Evolutionary conservation across 2,888 invertebrate species (phyloP), one percentile per base, ranked within the genome.

Genomic region (Tribolium freemani): DNA sequence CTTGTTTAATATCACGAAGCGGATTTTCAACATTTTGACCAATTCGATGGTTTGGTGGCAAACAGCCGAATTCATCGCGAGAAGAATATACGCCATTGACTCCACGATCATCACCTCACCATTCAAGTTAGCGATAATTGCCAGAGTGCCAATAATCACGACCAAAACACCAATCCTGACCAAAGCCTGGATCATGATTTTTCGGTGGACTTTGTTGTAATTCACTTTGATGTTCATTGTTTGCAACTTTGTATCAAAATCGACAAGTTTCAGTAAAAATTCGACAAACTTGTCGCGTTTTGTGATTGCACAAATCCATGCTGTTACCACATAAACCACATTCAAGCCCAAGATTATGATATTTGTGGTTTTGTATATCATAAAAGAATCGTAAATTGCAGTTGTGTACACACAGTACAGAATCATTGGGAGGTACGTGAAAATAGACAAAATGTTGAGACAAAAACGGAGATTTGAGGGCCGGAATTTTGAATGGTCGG

Each of bases 1-100:
- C 8, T 58, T 64, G 8, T 70, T 70, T n/a, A 70, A 44, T 16
- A 56, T 54, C 0, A 8, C 16, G 38, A 56, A 70, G 2, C 69
- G 53, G 5, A n/a, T 21, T 53, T 58, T 58, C n/a, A 69, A 13
- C 69, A 69, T 60, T 8, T 11, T n/a, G 0, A 53, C 54, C 30
- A 69, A 13, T 16, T 53, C 61, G 1, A 11, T 16, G 5, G 46
- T 30, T 38, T 53, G 54, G 44, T 69, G 69, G 30, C 69, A 69
- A 46, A 61, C 38, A 21, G 44, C 69, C 9, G 53, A 53, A 60
- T 69, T 69, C 4, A 61, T 45, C 0, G 61, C 6, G 1, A 69
- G 6, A 5, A 58, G 21, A n/a, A 53, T 9, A 11, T 46, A 69
- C 4, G 45, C 9, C 16, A 69, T 16, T n/a, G 44, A 48, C 16